Percentiles rank a stretch among this genome's conserved stretches.
phyloP scores from a whole-genome alignment of 2,888 invertebrate species.

The Leptarthrus brevirostris region DNA sequence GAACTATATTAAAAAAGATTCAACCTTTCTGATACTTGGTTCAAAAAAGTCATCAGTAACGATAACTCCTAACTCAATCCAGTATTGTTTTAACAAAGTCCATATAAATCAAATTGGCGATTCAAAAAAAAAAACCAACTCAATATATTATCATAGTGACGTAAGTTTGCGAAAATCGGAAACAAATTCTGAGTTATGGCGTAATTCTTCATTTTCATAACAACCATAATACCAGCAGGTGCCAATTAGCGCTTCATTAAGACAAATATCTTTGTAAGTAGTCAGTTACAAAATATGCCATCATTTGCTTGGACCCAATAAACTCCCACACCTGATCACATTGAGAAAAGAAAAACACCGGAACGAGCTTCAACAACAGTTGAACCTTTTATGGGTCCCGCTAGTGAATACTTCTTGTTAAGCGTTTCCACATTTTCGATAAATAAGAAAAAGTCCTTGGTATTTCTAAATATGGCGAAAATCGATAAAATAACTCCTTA shows the following conservation, averaged over 20 bases:
- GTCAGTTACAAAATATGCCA: not conserved
- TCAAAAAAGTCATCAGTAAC: too few relatives aligned
- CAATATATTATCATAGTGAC: too few relatives aligned
- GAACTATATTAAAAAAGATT: too few relatives aligned
- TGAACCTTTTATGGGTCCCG: not conserved
- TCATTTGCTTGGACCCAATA: not conserved
- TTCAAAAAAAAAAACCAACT: too few relatives aligned
- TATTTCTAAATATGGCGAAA: not conserved
- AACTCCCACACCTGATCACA: conserved; percentile 1
- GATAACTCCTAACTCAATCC: too few relatives aligned
- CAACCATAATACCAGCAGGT: not conserved
- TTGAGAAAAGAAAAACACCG: not conserved
- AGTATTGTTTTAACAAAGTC: too few relatives aligned
- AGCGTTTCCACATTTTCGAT: not conserved
- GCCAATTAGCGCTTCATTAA: not conserved
- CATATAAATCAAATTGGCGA: too few relatives aligned
- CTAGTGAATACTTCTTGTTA: not conserved
- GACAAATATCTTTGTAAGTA: not conserved
- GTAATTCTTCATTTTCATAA: not conserved
- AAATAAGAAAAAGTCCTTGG: not conserved
- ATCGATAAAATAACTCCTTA: not conserved
- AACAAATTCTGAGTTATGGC: too few relatives aligned
- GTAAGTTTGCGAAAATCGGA: too few relatives aligned
- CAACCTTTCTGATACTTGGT: too few relatives aligned
- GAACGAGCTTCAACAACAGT: not conserved